These are phyloP conservation scores for Nomada flava DNA, from an alignment of 2,888 invertebrate species.

Conservation along the genomic window DNA sequence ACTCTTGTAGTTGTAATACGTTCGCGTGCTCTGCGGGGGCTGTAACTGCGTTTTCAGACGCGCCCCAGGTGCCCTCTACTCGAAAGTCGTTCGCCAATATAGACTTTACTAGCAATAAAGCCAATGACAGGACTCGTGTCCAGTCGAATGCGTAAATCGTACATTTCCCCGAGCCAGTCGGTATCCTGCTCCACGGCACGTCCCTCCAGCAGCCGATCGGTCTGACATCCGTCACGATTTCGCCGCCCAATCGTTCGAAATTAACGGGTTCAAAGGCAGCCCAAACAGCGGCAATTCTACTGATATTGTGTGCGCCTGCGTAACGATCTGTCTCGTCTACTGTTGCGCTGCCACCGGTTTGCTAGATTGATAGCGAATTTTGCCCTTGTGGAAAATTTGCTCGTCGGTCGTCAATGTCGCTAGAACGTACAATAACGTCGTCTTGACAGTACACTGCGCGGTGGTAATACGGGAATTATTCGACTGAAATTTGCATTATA, in stretches of 20 bases:
- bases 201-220: slow-evolving; percentile 61
- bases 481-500: no score
- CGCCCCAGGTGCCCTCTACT: slow-evolving; percentile 77
- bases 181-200: slow-evolving; percentile 49
- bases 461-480: no score
- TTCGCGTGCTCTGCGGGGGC: slow-evolving; percentile 36
- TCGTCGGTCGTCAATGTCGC: not conserved
- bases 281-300: slow-evolving; percentile 48
- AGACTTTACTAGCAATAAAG: slow-evolving; percentile 81
- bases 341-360: slow-evolving; percentile 16
- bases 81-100: slow-evolving; percentile 77
- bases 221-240: slow-evolving; percentile 71
- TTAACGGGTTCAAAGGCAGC: slow-evolving; percentile 70
- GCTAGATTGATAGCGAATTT: slow-evolving; percentile 38
- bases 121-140: slow-evolving; percentile 80
- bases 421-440: not conserved
- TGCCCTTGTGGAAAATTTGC: slow-evolving; percentile 37
- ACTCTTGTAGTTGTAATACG: slow-evolving; percentile 8
- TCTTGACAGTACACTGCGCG: not conserved
- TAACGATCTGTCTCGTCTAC: slow-evolving; percentile 45
- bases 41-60: slow-evolving; percentile 79
- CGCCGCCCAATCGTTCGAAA: slow-evolving; percentile 56
- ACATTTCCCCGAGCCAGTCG: slow-evolving; percentile 60
- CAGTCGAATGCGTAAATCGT: slow-evolving; percentile 78
- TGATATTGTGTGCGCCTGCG: slow-evolving; percentile 52